phyloP scores from a whole-genome alignment of 2,888 invertebrate genomes.

The Hypomecis atomaria region DNA sequence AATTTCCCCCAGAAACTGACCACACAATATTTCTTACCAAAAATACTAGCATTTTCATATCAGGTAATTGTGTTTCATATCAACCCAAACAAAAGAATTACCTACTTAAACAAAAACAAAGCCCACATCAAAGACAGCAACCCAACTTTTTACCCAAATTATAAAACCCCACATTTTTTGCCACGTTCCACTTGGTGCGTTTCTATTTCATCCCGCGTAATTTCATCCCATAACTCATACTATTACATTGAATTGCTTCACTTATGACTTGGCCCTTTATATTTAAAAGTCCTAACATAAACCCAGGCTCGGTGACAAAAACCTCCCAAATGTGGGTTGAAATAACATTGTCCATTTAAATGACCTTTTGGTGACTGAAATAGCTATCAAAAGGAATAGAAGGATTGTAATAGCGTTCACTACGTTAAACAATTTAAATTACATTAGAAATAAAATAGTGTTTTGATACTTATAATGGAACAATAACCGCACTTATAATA shows the following conservation, averaged over 20 bases:
- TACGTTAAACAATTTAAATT: too few species aligned
- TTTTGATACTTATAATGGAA: too few species aligned
- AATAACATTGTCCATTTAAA: slow-evolving; percentile 20
- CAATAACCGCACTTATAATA: too few species aligned
- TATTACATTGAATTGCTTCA: slow-evolving; percentile 17
- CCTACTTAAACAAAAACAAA: too few species aligned
- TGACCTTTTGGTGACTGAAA: slow-evolving; percentile 6
- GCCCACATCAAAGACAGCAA: too few species aligned
- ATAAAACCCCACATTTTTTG: slow-evolving; percentile 4
- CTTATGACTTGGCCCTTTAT: slow-evolving; percentile 29
- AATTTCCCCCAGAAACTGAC: too few species aligned
- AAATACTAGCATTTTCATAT: too few species aligned
- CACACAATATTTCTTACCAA: too few species aligned
- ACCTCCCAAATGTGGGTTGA: slow-evolving; percentile 22
- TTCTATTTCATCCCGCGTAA: slow-evolving; percentile 18
- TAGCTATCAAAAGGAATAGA: neutral
- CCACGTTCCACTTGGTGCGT: slow-evolving; percentile 4
- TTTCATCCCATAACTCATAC: slow-evolving; percentile 18
- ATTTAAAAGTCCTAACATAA: slow-evolving; percentile 33
- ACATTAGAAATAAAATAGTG: too few species aligned
- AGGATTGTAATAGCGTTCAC: too few species aligned
- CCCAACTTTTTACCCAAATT: neutral
- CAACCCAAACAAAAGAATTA: too few species aligned
- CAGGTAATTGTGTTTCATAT: too few species aligned
- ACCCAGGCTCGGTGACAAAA: slow-evolving; percentile 33